Evolutionary conservation across 2,797 vertebrate genomes (phyloP), one percentile per base, ranked within the genome.

Genomic region (Micrastur ruficollis): DNA sequence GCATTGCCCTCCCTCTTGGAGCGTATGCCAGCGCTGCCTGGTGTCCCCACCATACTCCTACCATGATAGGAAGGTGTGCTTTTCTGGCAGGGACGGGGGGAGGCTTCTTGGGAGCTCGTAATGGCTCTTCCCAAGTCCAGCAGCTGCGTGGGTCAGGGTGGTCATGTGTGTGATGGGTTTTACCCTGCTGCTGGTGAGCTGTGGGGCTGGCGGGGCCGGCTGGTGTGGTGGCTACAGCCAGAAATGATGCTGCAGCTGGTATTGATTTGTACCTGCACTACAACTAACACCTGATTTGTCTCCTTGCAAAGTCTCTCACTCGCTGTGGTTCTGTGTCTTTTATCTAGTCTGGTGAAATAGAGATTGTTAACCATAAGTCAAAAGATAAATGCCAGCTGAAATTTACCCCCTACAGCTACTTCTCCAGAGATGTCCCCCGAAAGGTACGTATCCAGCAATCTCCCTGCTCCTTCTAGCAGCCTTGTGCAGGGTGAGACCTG

Each of bases 381-480:
- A 99, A 99, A 98, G 99, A 99, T 97, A 99, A 99, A 96, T 99
- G 99, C 97, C 99, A 99, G 96, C 98, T 99, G 90, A 99, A 99
- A 98, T 99, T 99, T 94, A 99, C 98, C 82, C 99, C 99, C 80
- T 99, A 99, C 97, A 99, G 99, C 98, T 99, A 99, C 98, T 99
- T 99, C 98, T 99, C 99, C 97, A 98, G 99, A 97, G 99, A 99
- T n/a, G 98, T 99, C 16, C 98, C 99, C 56, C 98, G 99, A 38
- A 99, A 99, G 99, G 99, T 99, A 97, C n/a, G 93, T 81, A 1
- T 5, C 49, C 49, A 8, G 8, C 16, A 4, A 8, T 8, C 55
- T 19, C n/a, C 15, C 42, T 26, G 10, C 59, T 91, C 46, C 18
- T 75, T 65, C 59, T 40, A 63, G 32, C 65, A 56, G 53, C 58